Evolutionary conservation across 2,113 vertebrate genomes (phyloP), one percentile per base, ranked within the genome.

Genomic region (Corythoichthys haematopterus): DNA sequence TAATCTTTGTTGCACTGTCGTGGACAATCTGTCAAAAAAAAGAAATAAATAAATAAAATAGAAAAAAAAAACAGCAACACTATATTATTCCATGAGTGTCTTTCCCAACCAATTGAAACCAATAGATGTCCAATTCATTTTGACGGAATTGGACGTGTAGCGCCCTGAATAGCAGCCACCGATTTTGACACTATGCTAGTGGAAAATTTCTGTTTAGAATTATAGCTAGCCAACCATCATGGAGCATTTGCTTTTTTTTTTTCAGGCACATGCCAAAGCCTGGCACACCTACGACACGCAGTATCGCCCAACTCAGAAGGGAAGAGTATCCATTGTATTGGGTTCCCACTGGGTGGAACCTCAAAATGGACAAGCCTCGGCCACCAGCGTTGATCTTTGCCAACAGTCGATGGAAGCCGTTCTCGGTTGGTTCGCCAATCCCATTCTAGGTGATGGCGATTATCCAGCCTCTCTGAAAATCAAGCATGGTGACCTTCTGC

Each of bases 301-400:
- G 65, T 99, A 96, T 84, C 90, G 94, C 0, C 82, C 91, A 0
- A 69, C 74, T 53, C 97, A 99, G 88, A 92, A 84, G 43, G 97
- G 97, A 1, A 81, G 87, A 75, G 57, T 98, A 40, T 99, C 97
- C 35, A 93, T 99, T 70, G 94, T 94, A 0, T 33, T 99, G 80
- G 97, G 96, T 66, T 95, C 97, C 55, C 95, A 98, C 65, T 99
- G 97, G 97, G 91, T 98, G 0, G 93, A 96, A 71, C 97, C 97
- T n/a, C 91, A 88, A 69, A 89, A 77, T 75, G 83, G 78, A 0
- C 89, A 88, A 68, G 77, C 88, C 60, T 78, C 68, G n/a, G 46
- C 65, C 10, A 74, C 16, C 10, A 93, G 92, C 12, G 76, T 92
- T 37, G 76, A 89, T 33, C 89, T 88, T 37, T 98, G 95, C 61